Evolutionary conservation across 2,797 vertebrate genomes (phyloP).

Genomic region (Myotis findleyi): DNA sequence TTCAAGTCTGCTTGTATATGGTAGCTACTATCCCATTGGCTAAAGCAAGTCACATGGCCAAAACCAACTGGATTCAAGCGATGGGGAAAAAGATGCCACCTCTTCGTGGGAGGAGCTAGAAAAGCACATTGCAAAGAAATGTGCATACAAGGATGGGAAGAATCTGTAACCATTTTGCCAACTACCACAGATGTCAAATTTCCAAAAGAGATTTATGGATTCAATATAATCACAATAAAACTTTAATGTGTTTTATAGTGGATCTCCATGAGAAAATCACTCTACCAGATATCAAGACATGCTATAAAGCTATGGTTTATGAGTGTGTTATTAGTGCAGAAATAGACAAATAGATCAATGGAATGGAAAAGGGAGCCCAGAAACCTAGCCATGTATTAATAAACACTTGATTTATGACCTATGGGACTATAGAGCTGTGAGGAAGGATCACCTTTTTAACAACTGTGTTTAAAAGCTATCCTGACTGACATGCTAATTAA

Average conservation of each 20-base stretch:
- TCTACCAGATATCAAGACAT: not conserved
- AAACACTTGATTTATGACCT: not conserved
- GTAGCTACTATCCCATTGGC: not conserved
- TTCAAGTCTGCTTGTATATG: not conserved
- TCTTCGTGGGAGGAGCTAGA: not conserved
- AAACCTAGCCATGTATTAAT: not conserved
- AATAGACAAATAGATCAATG: not conserved
- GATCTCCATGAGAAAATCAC: not conserved
- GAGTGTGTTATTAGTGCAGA: not conserved
- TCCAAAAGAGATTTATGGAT: not conserved
- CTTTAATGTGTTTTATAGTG: conserved; percentile 15
- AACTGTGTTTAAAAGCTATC: not conserved
- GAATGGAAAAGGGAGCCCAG: not conserved
- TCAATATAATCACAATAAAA: not conserved
- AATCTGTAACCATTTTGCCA: not conserved
- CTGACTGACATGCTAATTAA: conserved; percentile 18
- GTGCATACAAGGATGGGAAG: not conserved
- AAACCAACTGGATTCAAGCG: not conserved
- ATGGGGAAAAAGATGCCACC: not conserved
- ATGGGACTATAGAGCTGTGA: not conserved
- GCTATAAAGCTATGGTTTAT: not conserved
- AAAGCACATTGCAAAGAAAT: not conserved
- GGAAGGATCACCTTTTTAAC: not conserved
- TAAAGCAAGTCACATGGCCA: not conserved
- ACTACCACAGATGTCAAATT: not conserved